These are phyloP conservation scores for Cyprinodon tularosa DNA, from an alignment of 2,113 vertebrate genomes.

Conservation along the genomic window DNA sequence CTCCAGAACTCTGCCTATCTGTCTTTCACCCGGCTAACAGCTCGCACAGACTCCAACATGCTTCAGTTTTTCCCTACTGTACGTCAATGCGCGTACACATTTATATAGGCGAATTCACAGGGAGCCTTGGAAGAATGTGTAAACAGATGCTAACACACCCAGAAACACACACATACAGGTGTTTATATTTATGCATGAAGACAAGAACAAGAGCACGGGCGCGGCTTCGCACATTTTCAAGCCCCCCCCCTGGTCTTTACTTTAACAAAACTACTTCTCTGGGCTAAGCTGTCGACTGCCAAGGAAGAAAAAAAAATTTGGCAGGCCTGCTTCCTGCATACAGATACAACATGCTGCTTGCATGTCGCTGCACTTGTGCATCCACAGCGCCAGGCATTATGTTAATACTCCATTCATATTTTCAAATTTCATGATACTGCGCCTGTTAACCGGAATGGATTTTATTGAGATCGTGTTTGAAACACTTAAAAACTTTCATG, in stretches of 20 bases:
- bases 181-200: constrained; percentile 35
- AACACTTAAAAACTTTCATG: no score
- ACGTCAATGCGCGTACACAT: constrained; percentile 5
- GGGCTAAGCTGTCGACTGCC: constrained; percentile 49
- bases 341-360: constrained; percentile 2
- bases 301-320: constrained; percentile 25
- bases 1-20: constrained; percentile 20
- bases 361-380: constrained; percentile 3
- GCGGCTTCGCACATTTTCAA: constrained; percentile 28
- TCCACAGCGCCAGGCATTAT: background rate
- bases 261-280: constrained; percentile 54
- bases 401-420: background rate
- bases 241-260: constrained; percentile 36
- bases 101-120: background rate
- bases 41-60: constrained; percentile 46
- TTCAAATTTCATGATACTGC: background rate
- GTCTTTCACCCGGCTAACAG: constrained; percentile 22
- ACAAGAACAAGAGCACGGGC: constrained; percentile 9
- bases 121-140: background rate
- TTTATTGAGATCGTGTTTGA: background rate
- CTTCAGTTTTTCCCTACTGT: constrained; percentile 35
- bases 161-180: constrained; percentile 3
- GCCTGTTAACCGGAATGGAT: background rate
- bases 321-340: background rate
- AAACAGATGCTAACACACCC: constrained; percentile 21